Conservation (phyloP, 2,113 vertebrate genomes). For the Morphnarchus princeps region DNA sequence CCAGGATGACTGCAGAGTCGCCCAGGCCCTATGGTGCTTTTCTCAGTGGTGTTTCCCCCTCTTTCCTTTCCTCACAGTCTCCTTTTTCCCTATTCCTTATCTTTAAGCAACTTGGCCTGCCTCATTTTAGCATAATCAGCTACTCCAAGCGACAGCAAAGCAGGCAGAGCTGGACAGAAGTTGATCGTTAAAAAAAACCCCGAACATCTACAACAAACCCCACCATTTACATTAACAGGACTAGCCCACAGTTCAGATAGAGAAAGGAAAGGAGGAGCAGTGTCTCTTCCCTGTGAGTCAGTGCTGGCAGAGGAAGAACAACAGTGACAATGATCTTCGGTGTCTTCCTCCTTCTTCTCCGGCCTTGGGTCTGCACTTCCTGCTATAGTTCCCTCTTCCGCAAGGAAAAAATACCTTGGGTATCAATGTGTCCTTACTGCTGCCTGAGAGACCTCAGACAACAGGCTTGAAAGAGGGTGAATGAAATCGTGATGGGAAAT, state of each 20-base stretch:
- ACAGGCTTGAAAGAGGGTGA: not conserved
- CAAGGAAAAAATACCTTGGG: not conserved
- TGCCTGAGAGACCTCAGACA: not conserved
- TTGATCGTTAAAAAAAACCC: fast-evolving
- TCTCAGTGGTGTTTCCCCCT: not conserved
- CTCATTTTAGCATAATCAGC: not conserved
- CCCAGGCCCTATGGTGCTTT: not conserved
- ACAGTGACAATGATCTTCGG: not conserved
- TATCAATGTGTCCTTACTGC: not conserved
- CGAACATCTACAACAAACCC: fast-evolving
- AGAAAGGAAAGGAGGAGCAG: not conserved
- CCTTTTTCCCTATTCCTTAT: not conserved
- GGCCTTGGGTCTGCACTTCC: fast-evolving
- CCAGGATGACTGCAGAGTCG: not conserved
- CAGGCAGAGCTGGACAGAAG: not conserved
- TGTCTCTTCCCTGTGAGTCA: not conserved
- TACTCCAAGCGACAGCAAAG: not conserved
- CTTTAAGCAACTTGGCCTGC: not conserved
- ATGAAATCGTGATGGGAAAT: not conserved
- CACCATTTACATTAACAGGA: not conserved
- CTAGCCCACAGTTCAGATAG: not conserved
- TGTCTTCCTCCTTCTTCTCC: not conserved
- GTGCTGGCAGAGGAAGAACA: not conserved
- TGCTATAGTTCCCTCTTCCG: not conserved
- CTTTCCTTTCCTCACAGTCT: not conserved